Percentiles rank a stretch among this genome's conserved stretches.
These are phyloP conservation scores for Pseudococcus jackbeardsleyi DNA, from an alignment of 2,888 invertebrate species.

Conservation along the genomic window DNA sequence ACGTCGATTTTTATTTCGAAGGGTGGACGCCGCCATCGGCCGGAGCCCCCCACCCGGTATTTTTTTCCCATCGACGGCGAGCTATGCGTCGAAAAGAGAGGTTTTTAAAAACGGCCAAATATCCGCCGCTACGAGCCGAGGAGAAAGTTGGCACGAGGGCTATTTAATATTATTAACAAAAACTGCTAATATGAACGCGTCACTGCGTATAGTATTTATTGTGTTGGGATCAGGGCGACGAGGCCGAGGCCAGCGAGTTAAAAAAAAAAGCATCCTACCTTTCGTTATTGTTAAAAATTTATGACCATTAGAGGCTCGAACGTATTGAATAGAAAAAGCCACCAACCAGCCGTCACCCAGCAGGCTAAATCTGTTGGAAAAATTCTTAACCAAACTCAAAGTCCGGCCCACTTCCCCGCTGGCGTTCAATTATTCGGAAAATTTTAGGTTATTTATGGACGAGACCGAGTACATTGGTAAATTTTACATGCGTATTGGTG, in stretches of 20 bases:
- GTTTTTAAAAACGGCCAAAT: slow-evolving; percentile 44
- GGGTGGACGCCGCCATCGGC: slow-evolving; percentile 14
- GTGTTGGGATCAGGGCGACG: not conserved
- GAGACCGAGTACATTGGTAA: not conserved
- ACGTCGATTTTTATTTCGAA: slow-evolving; percentile 63
- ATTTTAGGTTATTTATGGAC: slow-evolving; percentile 36
- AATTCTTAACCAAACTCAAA: not conserved
- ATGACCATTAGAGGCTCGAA: slow-evolving; percentile 44
- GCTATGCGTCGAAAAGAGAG: not conserved
- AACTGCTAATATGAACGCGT: slow-evolving; percentile 51
- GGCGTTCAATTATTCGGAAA: slow-evolving; percentile 47
- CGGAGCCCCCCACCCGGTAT: not conserved
- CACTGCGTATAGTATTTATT: slow-evolving; percentile 41
- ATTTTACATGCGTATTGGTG: slow-evolving; percentile 36
- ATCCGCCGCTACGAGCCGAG: not conserved
- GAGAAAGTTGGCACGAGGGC: slow-evolving; percentile 46
- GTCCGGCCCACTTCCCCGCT: not conserved
- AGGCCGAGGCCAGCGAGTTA: not conserved
- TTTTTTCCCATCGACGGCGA: slow-evolving; percentile 12
- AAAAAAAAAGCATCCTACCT: slow-evolving; percentile 33
- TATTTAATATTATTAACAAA: slow-evolving; percentile 56
- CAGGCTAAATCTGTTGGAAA: slow-evolving; percentile 39
- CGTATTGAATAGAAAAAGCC: slow-evolving; percentile 37
- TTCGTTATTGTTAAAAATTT: slow-evolving; percentile 47
- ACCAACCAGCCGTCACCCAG: not conserved